Evolutionary conservation across 2,113 vertebrate genomes (phyloP).

Genomic region (Corythornis cristatus): DNA sequence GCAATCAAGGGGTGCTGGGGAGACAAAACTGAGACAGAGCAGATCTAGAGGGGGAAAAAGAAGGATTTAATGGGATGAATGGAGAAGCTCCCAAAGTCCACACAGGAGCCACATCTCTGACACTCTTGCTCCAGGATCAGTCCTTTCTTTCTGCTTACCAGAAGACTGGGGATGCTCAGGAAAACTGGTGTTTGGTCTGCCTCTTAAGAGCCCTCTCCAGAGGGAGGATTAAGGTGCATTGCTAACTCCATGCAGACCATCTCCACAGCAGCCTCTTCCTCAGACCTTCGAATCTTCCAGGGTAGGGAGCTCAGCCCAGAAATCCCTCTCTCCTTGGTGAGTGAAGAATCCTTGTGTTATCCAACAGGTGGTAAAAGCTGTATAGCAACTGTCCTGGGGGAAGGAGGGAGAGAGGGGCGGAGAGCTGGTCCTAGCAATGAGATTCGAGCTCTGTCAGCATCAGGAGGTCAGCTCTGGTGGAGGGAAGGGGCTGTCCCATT

Average conservation of each 20-base stretch:
- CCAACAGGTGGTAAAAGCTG: constrained; percentile 7
- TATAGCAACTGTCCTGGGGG: not conserved
- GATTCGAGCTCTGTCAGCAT: constrained; percentile 71
- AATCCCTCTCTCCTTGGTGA: not conserved
- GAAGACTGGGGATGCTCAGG: not conserved
- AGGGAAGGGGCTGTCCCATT: not conserved
- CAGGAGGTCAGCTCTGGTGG: constrained; percentile 50
- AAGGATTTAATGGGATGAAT: constrained; percentile 72
- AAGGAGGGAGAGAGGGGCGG: not conserved
- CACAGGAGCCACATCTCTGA: not conserved
- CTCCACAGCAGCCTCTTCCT: not conserved
- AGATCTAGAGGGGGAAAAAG: not conserved
- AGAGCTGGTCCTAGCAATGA: constrained; percentile 60
- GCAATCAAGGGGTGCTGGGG: not conserved
- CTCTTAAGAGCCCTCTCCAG: not conserved
- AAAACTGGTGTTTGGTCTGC: not conserved
- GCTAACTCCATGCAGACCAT: not conserved
- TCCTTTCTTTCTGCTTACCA: constrained; percentile 15
- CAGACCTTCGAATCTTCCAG: constrained; percentile 10
- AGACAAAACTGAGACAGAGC: constrained; percentile 20
- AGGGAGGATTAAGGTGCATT: constrained; percentile 30
- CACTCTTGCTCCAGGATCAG: not conserved
- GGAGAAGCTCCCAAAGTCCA: constrained; percentile 13
- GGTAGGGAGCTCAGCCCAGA: not conserved
- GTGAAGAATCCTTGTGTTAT: not conserved